Evolutionary conservation across 2,113 vertebrate species (phyloP).

Genomic region (Hipposideros armiger): DNA sequence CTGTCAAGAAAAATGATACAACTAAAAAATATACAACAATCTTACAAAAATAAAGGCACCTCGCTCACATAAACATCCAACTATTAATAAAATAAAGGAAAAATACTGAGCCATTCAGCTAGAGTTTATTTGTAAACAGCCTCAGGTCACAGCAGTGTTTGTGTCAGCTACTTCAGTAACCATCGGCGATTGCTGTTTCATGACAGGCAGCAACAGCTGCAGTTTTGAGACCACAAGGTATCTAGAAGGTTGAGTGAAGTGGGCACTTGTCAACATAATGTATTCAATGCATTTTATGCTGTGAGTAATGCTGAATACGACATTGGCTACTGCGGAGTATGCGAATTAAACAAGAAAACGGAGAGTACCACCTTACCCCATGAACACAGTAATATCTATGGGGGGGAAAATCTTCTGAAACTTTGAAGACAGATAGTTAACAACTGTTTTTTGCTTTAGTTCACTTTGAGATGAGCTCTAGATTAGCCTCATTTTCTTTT

Average conservation of each 20-base stretch:
- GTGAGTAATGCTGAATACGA: slow-evolving; percentile 65
- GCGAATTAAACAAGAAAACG: slow-evolving; percentile 24
- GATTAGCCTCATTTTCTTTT: slow-evolving; percentile 16
- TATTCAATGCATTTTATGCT: background rate
- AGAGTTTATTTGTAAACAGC: slow-evolving; percentile 64
- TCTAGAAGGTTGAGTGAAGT: slow-evolving; percentile 77
- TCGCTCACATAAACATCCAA: background rate
- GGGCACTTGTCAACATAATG: slow-evolving; percentile 76
- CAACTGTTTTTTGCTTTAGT: background rate
- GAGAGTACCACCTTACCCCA: background rate
- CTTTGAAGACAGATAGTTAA: background rate
- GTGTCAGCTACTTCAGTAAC: slow-evolving; percentile 71
- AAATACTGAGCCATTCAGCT: background rate
- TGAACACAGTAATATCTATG: background rate
- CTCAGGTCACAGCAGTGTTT: slow-evolving; percentile 69
- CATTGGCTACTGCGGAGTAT: background rate
- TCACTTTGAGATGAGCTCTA: background rate
- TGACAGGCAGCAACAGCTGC: slow-evolving; percentile 82
- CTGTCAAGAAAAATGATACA: slow-evolving; percentile 2
- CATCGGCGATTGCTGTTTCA: background rate
- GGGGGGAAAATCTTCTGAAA: background rate
- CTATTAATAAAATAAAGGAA: background rate
- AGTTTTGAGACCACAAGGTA: slow-evolving; percentile 69
- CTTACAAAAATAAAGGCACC: background rate
- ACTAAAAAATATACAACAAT: background rate